Evolutionary conservation across 2,888 invertebrate species (phyloP).

Genomic region (Euclidia mi): DNA sequence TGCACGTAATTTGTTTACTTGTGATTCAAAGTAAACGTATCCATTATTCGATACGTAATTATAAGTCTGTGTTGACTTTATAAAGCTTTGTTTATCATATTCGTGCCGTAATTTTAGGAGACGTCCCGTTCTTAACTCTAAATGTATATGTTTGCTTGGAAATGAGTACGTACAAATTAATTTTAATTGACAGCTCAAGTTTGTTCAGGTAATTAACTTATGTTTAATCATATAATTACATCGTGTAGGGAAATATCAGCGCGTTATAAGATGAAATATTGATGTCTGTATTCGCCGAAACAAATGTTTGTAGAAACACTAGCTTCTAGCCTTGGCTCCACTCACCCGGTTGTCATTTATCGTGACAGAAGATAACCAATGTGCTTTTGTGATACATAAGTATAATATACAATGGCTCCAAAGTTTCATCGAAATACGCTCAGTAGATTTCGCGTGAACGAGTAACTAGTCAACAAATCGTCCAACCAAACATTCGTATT

Average conservation of each 20-base stretch:
- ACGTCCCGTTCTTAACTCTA: constrained; percentile 2
- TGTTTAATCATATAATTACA: background rate
- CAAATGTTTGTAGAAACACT: too few relatives aligned
- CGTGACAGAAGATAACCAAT: too few relatives aligned
- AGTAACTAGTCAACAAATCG: too few relatives aligned
- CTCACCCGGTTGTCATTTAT: too few relatives aligned
- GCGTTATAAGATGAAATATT: too few relatives aligned
- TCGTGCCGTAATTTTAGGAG: constrained; percentile 22
- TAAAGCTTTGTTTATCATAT: constrained; percentile 28
- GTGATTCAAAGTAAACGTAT: constrained; percentile 22
- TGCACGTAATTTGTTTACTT: constrained; percentile 20
- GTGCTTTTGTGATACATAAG: too few relatives aligned
- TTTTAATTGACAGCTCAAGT: background rate
- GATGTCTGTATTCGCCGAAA: too few relatives aligned
- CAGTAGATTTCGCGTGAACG: too few relatives aligned
- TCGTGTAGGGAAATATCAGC: background rate
- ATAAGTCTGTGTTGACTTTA: constrained; percentile 32
- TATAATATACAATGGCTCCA: too few relatives aligned
- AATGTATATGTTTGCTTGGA: constrained; percentile 1
- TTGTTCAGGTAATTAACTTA: constrained; percentile 1
- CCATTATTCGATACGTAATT: constrained; percentile 29
- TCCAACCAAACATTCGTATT: too few relatives aligned
- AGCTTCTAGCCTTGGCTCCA: too few relatives aligned
- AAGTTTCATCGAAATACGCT: too few relatives aligned
- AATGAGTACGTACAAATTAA: background rate